These are phyloP conservation scores for Brachionichthys hirsutus DNA, from an alignment of 2,113 vertebrate species.

Conservation along the genomic window DNA sequence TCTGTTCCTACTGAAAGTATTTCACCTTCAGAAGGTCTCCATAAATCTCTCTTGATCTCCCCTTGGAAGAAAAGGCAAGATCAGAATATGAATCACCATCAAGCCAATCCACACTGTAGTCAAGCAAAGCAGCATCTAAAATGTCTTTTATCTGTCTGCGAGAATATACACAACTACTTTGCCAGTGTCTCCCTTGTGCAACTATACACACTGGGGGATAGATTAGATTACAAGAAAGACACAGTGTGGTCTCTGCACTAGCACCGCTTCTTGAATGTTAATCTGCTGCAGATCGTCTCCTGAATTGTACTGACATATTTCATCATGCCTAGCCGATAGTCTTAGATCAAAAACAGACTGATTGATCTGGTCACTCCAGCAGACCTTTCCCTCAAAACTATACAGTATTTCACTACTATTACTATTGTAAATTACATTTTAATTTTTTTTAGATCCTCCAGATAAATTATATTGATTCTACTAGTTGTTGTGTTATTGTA, in stretches of 20 bases:
- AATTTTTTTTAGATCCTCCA: too few species aligned
- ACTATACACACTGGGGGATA: slow-evolving; percentile 22
- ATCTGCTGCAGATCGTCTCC: slow-evolving; percentile 19
- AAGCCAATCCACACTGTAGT: slow-evolving; percentile 36
- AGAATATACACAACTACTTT: slow-evolving; percentile 15
- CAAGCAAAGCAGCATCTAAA: slow-evolving; percentile 30
- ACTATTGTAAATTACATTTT: too few species aligned
- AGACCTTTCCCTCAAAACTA: too few species aligned
- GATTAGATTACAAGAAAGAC: slow-evolving; percentile 35
- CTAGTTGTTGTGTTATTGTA: too few species aligned
- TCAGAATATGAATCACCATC: slow-evolving; percentile 63
- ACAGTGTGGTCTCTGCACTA: slow-evolving; percentile 7
- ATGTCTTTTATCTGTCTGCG: slow-evolving; percentile 51
- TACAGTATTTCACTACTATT: too few species aligned
- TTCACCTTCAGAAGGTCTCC: slow-evolving; percentile 60
- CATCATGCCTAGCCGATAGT: slow-evolving; percentile 3
- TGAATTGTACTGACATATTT: slow-evolving; percentile 23
- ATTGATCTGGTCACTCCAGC: too few species aligned
- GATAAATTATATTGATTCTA: too few species aligned
- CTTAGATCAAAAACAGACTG: too few species aligned
- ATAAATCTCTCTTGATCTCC: slow-evolving; percentile 60
- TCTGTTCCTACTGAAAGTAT: slow-evolving; percentile 42
- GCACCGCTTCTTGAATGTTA: slow-evolving; percentile 38
- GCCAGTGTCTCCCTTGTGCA: too few species aligned
- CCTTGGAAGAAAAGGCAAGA: slow-evolving; percentile 45